Conservation (phyloP, 1,140 invertebrate species). For the Hyposmocoma kahamanoa region DNA sequence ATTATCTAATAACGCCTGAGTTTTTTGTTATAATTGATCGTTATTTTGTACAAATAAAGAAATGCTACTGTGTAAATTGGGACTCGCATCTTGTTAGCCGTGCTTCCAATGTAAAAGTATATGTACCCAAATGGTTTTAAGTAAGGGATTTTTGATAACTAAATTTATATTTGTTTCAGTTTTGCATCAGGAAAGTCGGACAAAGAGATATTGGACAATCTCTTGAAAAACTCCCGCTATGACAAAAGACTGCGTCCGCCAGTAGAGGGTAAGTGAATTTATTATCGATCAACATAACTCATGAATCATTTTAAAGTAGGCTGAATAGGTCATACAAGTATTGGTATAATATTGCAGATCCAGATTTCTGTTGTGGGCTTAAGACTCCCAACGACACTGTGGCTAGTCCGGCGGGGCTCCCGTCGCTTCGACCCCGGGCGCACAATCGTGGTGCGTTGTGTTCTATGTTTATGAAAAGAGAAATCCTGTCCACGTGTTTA, state of each 20-base stretch:
- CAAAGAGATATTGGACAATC: conserved; percentile 90
- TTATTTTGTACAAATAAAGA: too few relatives aligned
- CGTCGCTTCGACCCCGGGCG: conserved; percentile 76
- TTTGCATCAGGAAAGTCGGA: conserved; percentile 91
- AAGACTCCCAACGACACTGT: conserved; percentile 80
- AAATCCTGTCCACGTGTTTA: conserved; percentile 23
- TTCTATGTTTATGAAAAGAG: conserved; percentile 70
- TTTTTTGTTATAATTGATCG: too few relatives aligned
- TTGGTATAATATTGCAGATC: conserved; percentile 91
- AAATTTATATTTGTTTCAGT: conserved; percentile 63
- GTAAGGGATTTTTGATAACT: background rate
- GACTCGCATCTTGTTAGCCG: too few relatives aligned
- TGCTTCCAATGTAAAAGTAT: too few relatives aligned
- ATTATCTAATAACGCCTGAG: conserved; percentile 12
- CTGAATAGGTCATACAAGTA: conserved; percentile 45
- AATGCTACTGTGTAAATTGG: too few relatives aligned
- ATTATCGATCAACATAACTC: background rate
- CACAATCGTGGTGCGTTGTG: conserved; percentile 79
- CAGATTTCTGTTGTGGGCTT: conserved; percentile 89
- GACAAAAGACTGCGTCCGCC: conserved; percentile 90
- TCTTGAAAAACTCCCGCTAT: conserved; percentile 86
- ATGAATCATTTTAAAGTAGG: conserved; percentile 8
- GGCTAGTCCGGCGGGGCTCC: conserved; percentile 70
- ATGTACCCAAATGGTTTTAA: too few relatives aligned
- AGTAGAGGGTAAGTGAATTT: conserved; percentile 81